A percentile compares a stretch with the other conserved stretches of the same genome.
Evolutionary conservation across 2,888 invertebrate genomes (phyloP).

Genomic region (Eretmocerus hayati): DNA sequence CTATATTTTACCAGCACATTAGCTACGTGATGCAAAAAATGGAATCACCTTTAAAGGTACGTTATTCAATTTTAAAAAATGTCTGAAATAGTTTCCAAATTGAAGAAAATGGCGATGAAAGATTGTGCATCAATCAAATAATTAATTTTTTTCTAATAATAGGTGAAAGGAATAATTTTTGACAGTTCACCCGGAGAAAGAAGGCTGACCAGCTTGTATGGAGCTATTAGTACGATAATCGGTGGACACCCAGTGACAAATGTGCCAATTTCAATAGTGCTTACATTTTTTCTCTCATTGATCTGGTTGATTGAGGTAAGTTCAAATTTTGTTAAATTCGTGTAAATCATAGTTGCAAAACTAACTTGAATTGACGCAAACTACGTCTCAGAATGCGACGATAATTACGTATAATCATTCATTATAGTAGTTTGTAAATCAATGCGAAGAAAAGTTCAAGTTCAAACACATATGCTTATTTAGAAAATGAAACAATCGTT

Average conservation of each 20-base stretch:
- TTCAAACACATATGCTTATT: too few species aligned
- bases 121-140: neutral
- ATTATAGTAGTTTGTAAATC: too few species aligned
- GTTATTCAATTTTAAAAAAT: neutral
- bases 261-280: constrained; percentile 51
- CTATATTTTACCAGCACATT: constrained; percentile 63
- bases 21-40: constrained; percentile 54
- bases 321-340: too few species aligned
- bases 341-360: too few species aligned
- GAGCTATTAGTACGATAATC: constrained; percentile 57
- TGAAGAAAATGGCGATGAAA: too few species aligned
- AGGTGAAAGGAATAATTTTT: constrained; percentile 61
- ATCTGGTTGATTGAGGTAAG: constrained; percentile 57
- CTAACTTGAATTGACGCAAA: too few species aligned
- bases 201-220: constrained; percentile 52
- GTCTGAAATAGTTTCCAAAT: neutral
- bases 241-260: constrained; percentile 54
- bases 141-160: constrained; percentile 2
- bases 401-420: too few species aligned
- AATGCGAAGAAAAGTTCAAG: too few species aligned
- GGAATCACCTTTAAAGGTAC: constrained; percentile 50
- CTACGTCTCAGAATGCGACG: too few species aligned
- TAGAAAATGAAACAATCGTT: too few species aligned
- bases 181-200: constrained; percentile 66
- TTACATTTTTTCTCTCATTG: constrained; percentile 53